Percentiles rank a stretch among this genome's conserved stretches.
Evolutionary conservation across 1,140 invertebrate genomes (phyloP).

Genomic region (Agrypnia vestita): DNA sequence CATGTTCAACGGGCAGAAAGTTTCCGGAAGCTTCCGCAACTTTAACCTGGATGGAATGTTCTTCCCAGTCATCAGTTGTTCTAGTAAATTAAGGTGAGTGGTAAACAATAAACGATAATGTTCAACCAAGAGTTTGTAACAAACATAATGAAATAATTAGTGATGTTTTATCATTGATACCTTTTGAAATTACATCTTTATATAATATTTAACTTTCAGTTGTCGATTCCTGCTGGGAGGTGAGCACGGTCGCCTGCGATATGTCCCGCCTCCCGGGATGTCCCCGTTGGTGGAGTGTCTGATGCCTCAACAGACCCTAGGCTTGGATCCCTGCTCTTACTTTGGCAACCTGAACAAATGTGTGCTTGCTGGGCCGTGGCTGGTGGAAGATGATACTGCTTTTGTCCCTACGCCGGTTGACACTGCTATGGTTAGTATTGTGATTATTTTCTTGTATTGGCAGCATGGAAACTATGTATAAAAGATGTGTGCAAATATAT

Average conservation of each 20-base stretch:
- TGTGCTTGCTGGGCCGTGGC: constrained; percentile 91
- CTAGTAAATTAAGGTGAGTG: constrained; percentile 91
- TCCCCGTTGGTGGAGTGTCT: constrained; percentile 95
- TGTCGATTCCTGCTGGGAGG: constrained; percentile 97
- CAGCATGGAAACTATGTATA: too few relatives aligned
- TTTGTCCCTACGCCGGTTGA: constrained; percentile 97
- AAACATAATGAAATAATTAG: too few relatives aligned
- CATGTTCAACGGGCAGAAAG: constrained; percentile 93
- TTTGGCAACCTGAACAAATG: constrained; percentile 97
- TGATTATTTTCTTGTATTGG: too few relatives aligned
- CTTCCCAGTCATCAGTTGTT: constrained; percentile 97
- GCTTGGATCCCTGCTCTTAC: constrained; percentile 96
- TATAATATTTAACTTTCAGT: constrained; percentile 74
- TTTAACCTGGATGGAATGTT: constrained; percentile 99
- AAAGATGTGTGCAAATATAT: too few relatives aligned
- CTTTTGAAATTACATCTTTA: too few relatives aligned
- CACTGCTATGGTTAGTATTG: constrained; percentile 82
- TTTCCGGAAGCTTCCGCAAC: constrained; percentile 93
- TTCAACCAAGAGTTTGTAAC: too few relatives aligned
- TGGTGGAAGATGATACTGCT: constrained; percentile 91
- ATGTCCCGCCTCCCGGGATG: constrained; percentile 91
- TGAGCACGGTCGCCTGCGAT: constrained; percentile 95
- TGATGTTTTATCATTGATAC: too few relatives aligned
- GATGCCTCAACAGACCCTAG: constrained; percentile 92
- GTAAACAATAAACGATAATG: too few relatives aligned